Conservation (phyloP, 2,888 invertebrate genomes). For the Darwinula stevensoni region DNA sequence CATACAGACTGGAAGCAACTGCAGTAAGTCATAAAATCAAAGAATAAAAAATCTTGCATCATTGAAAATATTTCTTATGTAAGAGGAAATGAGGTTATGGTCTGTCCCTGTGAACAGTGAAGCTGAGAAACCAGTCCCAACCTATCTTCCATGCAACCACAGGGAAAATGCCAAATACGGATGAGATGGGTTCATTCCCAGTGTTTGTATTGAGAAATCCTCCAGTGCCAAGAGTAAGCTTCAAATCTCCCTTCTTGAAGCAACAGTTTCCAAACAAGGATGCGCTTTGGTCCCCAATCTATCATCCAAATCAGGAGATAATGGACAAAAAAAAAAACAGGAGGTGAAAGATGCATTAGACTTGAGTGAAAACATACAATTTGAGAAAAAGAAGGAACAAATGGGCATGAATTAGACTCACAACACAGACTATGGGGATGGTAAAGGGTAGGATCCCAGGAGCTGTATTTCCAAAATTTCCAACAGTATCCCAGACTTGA, state of each 20-base stretch:
- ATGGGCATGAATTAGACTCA: constrained; percentile 18
- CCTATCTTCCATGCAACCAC: constrained; percentile 54
- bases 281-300: constrained; percentile 67
- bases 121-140: no score
- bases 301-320: not conserved
- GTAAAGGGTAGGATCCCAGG: constrained; percentile 36
- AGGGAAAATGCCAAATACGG: constrained; percentile 56
- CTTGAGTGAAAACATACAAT: no score
- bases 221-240: constrained; percentile 71
- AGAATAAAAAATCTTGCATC: no score
- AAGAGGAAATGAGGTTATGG: no score
- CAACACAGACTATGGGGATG: constrained; percentile 46
- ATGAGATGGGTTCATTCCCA: constrained; percentile 39
- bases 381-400: constrained; percentile 1
- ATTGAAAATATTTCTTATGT: no score
- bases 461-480: constrained; percentile 35
- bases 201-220: constrained; percentile 64
- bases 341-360: constrained; percentile 10
- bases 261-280: constrained; percentile 66
- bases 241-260: constrained; percentile 41
- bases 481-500: constrained; percentile 40
- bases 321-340: not conserved
- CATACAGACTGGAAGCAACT: no score
- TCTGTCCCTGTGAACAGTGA: no score
- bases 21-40: no score